A percentile compares a stretch with the other conserved stretches of the same genome.
Conservation (phyloP, 2,888 invertebrate genomes). For the Liposcelis brunnea region DNA sequence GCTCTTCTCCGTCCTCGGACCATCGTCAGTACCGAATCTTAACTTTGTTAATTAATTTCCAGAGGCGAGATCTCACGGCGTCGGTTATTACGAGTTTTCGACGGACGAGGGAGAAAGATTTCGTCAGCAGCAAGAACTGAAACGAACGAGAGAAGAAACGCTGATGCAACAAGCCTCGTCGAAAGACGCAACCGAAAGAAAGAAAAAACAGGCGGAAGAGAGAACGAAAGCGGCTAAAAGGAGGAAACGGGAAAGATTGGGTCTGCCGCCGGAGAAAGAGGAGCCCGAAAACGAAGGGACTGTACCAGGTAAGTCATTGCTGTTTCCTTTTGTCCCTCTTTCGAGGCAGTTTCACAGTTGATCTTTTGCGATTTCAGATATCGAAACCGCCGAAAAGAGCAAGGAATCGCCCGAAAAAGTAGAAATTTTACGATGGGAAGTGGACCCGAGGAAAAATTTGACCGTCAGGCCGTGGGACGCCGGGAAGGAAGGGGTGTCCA, state of each 20-base stretch:
- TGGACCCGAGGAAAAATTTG: too few relatives aligned
- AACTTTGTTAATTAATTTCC: too few relatives aligned
- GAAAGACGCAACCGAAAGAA: constrained; percentile 23
- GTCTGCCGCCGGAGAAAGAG: constrained; percentile 45
- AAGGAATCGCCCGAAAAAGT: constrained; percentile 16
- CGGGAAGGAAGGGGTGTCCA: constrained; percentile 41
- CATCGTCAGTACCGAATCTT: too few relatives aligned
- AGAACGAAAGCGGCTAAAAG: constrained; percentile 55
- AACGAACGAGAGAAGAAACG: constrained; percentile 52
- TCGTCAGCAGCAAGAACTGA: constrained; percentile 63
- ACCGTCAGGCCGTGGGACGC: constrained; percentile 55
- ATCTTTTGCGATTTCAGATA: constrained; percentile 15
- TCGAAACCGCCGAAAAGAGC: constrained; percentile 15
- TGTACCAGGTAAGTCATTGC: background rate
- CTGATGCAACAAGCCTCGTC: constrained; percentile 41
- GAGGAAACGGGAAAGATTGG: constrained; percentile 52
- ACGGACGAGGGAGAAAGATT: constrained; percentile 62
- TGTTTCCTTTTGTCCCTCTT: too few relatives aligned
- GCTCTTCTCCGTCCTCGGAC: background rate
- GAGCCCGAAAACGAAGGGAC: constrained; percentile 28
- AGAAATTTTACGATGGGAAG: too few relatives aligned
- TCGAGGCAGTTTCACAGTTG: background rate
- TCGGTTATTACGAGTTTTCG: constrained; percentile 81
- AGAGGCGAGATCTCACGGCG: constrained; percentile 87
- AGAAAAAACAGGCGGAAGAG: constrained; percentile 49